Base-by-base conservation (phyloP, 2,888 invertebrate genomes). In the Nomada fabriciana region DNA sequence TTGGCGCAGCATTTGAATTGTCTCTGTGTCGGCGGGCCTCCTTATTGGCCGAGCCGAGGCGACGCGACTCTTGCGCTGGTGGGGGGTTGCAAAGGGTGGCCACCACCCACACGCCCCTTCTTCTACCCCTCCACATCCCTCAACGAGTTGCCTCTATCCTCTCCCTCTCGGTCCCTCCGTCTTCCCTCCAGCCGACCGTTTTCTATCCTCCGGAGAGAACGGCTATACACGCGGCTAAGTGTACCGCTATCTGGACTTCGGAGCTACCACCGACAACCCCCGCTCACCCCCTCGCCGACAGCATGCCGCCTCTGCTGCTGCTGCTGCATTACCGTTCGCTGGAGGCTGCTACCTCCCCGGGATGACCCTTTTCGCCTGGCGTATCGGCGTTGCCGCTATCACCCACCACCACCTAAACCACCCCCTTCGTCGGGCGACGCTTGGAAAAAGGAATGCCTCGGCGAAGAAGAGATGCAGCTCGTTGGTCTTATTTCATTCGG, bases 1-100 rank as follows among this genome's bases (percentile, higher is more conserved):
- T 93, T 94, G 94, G 93, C 87, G 90, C 91, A 91, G 92, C 92
- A 93, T 93, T 93, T 91, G 92, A 93, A 93, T 93, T 92, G 93
- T 93, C 92, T 91, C 90, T 91, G 91, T 93, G 93, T 91, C 89
- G 91, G 90, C 88, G 88, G 88, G 86, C 90, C 92, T 92, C 89
- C 93, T 93, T 92, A 93, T 93, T 93, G 93, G 93, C 92, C 85
- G 89, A 85, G 89, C 89, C 88, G 90, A 89, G 89, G 89, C 89
- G 90, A 91, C 91, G 90, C 90, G 91, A 89, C 89, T 90, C 89
- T 86, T 87, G 85, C 87, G 90, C 89, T 89, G 91, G 90, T 89
- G 90, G 90, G 91, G 82, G 87, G 84, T 83, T 88, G 87, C 89
- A 89, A 90, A 86, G 89, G 91, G 86, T 86, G 83, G 88, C 82